A percentile compares a stretch with the other conserved stretches of the same genome.
phyloP scores from a whole-genome alignment of 2,888 invertebrate genomes.

The Spodoptera exigua region DNA sequence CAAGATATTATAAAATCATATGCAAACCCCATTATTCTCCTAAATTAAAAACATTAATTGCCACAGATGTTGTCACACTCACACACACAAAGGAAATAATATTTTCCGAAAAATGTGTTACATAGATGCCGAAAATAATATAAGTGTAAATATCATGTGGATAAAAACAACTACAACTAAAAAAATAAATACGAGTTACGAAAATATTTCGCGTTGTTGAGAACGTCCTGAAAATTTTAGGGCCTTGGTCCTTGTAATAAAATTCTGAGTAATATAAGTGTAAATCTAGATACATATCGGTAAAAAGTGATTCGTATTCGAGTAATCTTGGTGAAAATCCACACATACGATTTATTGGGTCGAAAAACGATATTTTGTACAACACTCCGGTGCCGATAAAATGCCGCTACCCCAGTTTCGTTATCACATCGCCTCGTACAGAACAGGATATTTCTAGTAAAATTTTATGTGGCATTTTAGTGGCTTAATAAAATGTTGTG shows the following conservation, averaged over 20 bases:
- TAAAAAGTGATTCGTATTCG: slow-evolving; percentile 35
- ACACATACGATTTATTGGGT: slow-evolving; percentile 46
- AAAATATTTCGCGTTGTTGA: neutral
- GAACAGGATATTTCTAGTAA: slow-evolving; percentile 28
- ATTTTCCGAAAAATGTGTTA: no score
- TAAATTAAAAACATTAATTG: no score
- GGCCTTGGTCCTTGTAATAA: slow-evolving; percentile 10
- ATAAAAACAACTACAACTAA: no score
- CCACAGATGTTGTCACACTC: no score
- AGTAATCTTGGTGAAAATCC: slow-evolving; percentile 49
- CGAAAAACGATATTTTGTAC: slow-evolving; percentile 37
- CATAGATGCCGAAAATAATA: no score
- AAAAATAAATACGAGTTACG: neutral
- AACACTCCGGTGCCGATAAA: slow-evolving; percentile 42
- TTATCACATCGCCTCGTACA: slow-evolving; percentile 44
- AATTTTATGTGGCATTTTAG: slow-evolving; percentile 37
- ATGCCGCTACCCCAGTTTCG: slow-evolving; percentile 48
- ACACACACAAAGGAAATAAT: no score
- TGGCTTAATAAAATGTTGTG: slow-evolving; percentile 3
- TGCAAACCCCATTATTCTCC: no score
- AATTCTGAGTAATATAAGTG: slow-evolving; percentile 10
- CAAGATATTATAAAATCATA: no score
- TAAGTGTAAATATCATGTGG: no score
- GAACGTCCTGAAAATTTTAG: neutral
- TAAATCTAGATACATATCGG: slow-evolving; percentile 18